These are phyloP conservation scores for Artemia franciscana DNA, from an alignment of 1,140 invertebrate genomes.

Conservation along the genomic window DNA sequence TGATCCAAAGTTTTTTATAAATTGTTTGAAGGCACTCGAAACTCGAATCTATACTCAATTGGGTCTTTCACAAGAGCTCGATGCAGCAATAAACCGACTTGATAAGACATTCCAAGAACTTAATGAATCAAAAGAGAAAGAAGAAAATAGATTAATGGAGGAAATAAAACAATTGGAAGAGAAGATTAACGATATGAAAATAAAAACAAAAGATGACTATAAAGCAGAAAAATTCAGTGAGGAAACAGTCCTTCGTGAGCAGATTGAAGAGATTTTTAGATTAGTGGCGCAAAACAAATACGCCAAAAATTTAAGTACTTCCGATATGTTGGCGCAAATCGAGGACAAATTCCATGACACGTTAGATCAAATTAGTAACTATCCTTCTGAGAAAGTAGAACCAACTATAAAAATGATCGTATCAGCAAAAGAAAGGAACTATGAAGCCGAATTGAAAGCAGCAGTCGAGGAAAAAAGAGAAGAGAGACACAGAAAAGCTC, in stretches of 20 bases:
- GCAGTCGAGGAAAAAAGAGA: background rate
- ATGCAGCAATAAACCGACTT: background rate
- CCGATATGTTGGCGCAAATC: background rate
- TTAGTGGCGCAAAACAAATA: background rate
- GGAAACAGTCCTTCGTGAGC: background rate
- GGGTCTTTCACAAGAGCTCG: background rate
- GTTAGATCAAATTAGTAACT: background rate
- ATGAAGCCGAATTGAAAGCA: background rate
- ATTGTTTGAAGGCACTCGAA: background rate
- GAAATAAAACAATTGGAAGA: background rate
- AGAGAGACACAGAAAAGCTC: background rate
- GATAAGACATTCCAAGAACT: background rate
- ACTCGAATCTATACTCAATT: background rate
- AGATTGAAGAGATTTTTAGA: background rate
- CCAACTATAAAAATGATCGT: background rate
- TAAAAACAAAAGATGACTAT: background rate
- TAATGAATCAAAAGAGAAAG: background rate
- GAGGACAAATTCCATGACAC: background rate
- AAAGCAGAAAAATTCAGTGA: background rate
- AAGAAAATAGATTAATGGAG: background rate
- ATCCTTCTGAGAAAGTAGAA: background rate
- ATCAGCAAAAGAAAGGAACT: background rate
- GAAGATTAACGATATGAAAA: background rate
- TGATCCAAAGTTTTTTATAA: background rate
- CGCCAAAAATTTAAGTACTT: background rate